Base-by-base conservation (phyloP, 2,797 vertebrate species). In the Gymnocypris eckloni region DNA sequence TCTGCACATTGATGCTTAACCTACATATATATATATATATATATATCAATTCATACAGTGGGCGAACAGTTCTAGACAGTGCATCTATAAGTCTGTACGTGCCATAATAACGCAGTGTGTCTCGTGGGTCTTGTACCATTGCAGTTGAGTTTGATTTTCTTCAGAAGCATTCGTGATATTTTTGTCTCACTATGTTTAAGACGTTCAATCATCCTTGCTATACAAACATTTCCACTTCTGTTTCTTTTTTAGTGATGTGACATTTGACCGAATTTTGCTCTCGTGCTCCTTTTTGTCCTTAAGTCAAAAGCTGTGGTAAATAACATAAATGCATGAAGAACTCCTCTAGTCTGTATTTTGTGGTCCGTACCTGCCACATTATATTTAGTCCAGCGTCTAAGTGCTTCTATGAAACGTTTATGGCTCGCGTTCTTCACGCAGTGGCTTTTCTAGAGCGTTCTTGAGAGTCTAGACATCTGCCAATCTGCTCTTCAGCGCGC, bases 381-480 rank as follows among this genome's bases (percentile, higher is more conserved):
- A n/a, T 43, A 37, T 75, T 37, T n/a, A 7, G 54, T 20, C 41
- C 54, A 6, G 41, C 16, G 71, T 83, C 82, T 15, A 69, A 39
- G 43, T 6, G n/a, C 16, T 61, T 48, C 33, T 18, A 15, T 69
- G 43, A 43, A 69, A 54, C 39, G 75, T 59, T n/a, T 56, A 59
- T 45, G 64, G 9, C 73, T 16, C 37, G 2, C 25, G 18, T 12
- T 61, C n/a, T 13, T 64, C 22, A 56, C 20, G 16, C 41, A n/a
- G 56, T 59, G 70, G 50, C 52, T 76, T 83, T 81, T 76, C 69
- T 72, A 72, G 48, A 83, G 84, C 25, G 80, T 89, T 37, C 89
- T 81, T 79, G 89, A 88, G 77, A 89, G 89, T 78, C 59, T 87
- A 88, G 73, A 72, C 85, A 88, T 73, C 78, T 85, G 90, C 77